Percentiles rank a stretch among this genome's conserved stretches.
phyloP scores from a whole-genome alignment of 2,113 vertebrate species.

The Malurus alboscapulatus region DNA sequence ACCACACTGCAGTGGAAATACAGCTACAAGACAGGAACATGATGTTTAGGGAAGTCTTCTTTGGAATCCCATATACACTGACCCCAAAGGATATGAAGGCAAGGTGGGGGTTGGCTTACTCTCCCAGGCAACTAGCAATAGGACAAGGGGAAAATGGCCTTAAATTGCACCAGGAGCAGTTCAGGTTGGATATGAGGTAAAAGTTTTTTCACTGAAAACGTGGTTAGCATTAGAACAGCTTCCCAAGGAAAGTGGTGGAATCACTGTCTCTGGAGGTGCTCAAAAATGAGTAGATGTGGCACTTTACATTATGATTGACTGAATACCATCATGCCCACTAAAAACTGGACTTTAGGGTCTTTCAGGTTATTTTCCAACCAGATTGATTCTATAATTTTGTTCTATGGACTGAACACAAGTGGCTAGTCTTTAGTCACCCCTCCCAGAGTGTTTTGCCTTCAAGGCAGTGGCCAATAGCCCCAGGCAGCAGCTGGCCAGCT shows the following conservation, averaged over 20 bases:
- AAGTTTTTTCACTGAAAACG: background rate
- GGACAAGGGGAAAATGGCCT: background rate
- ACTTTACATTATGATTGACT: background rate
- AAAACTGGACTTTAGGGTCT: background rate
- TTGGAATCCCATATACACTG: rapidly evolving
- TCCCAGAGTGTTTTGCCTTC: background rate
- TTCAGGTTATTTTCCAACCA: background rate
- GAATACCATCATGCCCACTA: too few species aligned
- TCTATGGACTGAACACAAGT: background rate
- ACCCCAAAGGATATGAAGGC: background rate
- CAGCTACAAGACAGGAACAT: conserved; percentile 26
- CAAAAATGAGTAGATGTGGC: background rate
- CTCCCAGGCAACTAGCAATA: background rate
- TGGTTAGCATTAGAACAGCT: background rate
- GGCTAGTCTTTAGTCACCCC: background rate
- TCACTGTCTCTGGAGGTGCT: background rate
- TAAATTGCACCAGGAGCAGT: background rate
- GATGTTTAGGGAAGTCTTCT: background rate
- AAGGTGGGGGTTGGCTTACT: background rate
- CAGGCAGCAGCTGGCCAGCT: background rate
- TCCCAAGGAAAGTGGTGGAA: background rate
- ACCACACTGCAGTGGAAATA: conserved; percentile 68
- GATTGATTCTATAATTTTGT: background rate
- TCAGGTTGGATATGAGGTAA: background rate
- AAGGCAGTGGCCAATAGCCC: background rate